Conservation (phyloP, 2,888 invertebrate genomes). For the Drosophila atripex region DNA sequence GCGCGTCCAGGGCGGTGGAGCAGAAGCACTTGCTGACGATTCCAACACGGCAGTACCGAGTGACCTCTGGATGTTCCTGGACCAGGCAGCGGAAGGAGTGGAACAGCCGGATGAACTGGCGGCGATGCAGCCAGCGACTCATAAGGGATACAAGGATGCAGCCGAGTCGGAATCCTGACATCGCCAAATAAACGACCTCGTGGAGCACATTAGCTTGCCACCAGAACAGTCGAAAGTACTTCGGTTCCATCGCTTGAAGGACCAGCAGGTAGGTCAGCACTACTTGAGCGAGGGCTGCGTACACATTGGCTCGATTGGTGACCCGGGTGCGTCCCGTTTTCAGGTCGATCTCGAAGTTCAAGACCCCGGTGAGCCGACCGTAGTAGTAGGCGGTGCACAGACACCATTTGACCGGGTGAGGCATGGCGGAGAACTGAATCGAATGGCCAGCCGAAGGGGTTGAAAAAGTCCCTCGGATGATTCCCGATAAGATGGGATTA, state of each 20-base stretch:
- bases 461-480: neutral
- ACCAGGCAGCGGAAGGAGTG: conserved; percentile 22
- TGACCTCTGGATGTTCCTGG: conserved; percentile 42
- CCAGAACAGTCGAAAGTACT: fast-evolving
- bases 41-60: conserved; percentile 33
- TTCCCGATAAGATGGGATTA: neutral
- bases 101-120: conserved; percentile 42
- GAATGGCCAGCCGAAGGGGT: neutral
- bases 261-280: conserved; percentile 6
- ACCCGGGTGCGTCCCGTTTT: conserved; percentile 33
- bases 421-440: conserved; percentile 38
- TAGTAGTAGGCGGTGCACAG: conserved; percentile 39
- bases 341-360: conserved; percentile 60
- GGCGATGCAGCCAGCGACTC: conserved; percentile 52
- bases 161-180: conserved; percentile 14
- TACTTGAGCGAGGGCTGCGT: conserved; percentile 27
- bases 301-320: conserved; percentile 33
- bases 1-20: neutral
- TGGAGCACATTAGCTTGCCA: conserved; percentile 31
- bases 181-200: conserved; percentile 26
- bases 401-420: conserved; percentile 29
- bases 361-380: conserved; percentile 35
- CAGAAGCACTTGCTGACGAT: conserved; percentile 37
- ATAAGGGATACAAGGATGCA: conserved; percentile 45
- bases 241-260: fast-evolving